Conservation (phyloP, 2,888 invertebrate species). For the Apoda limacodes region DNA sequence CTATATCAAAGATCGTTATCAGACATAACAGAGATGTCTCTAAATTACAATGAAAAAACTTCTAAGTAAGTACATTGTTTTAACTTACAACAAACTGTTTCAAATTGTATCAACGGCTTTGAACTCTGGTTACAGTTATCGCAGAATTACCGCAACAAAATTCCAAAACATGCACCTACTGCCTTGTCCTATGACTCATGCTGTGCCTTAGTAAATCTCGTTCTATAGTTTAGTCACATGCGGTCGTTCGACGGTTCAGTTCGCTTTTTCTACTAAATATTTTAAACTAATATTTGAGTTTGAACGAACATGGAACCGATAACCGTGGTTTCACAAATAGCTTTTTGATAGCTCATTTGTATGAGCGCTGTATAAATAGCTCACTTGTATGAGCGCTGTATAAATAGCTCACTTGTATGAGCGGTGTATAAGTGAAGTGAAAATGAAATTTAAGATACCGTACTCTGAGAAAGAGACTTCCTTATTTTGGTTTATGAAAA, state of each 20-base stretch:
- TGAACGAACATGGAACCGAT: too few relatives aligned
- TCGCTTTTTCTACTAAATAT: conserved; percentile 46
- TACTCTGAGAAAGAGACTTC: conserved; percentile 24
- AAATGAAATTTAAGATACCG: conserved; percentile 37
- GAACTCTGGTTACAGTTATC: conserved; percentile 42
- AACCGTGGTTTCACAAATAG: too few relatives aligned
- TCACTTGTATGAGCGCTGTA: too few relatives aligned
- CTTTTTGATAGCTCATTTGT: conserved; percentile 13
- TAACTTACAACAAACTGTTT: conserved; percentile 3
- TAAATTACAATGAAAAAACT: too few relatives aligned
- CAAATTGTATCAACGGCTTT: conserved; percentile 34
- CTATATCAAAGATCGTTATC: too few relatives aligned
- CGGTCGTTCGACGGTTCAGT: conserved; percentile 31
- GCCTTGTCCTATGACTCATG: conserved; percentile 50
- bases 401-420: too few relatives aligned
- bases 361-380: too few relatives aligned
- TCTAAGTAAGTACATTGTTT: too few relatives aligned
- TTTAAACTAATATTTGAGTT: conserved; percentile 45
- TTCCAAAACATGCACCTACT: conserved; percentile 45
- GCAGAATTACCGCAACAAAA: conserved; percentile 55
- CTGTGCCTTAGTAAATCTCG: conserved; percentile 18
- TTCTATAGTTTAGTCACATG: conserved; percentile 38
- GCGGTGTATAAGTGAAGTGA: conserved; percentile 19
- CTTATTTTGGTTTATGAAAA: conserved; percentile 31
- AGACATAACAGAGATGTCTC: too few relatives aligned